Base-by-base conservation (phyloP, 2,888 invertebrate species). In the Agriopis marginaria region DNA sequence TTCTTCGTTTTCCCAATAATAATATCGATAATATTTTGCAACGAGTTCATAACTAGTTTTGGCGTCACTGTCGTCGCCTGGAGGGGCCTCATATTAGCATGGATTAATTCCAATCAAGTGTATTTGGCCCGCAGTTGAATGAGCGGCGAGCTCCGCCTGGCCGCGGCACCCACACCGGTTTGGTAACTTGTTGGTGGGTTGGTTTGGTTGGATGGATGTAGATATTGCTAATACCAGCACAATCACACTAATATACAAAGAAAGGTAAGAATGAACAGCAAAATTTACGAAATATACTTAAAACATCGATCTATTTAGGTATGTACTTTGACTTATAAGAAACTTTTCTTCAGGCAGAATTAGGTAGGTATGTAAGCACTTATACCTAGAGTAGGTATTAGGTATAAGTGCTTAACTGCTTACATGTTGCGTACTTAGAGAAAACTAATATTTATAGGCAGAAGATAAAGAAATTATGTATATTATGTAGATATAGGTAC, bases 31-130 rank as follows among this genome's bases (percentile, higher is more conserved):
- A 80, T 81, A 78, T 79, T 79, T 80, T 77, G 77, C 77, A 77
- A 80, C 79, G 70, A 76, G 77, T 78, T 71, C 69, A 75, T 75
- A 86, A 84, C 86, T 82, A 67, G 85, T 86, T 84, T 81, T 74
- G 77, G 75, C 76, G 79, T 77, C 76, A 78, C 72, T 72, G 79
- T 76, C 77, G 81, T 81, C 81, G 86, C 88, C 87, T 87, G 84
- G 75, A 80, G 82, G 86, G 88, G 89, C 89, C 88, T 81, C 88
- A 85, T 86, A 88, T 89, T 88, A 87, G 85, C 86, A 88, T 89
- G 87, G 86, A 88, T 88, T 87, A 85, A 88, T 88, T 86, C 83
- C 81, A 87, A 88, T 88, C 84, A 84, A 87, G 84, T 79, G 81
- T 82, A 79, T 86, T 85, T 82, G 80, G 81, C 79, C 74, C 83